Conservation (phyloP, 2,888 invertebrate species). For the Meta bourneti region DNA sequence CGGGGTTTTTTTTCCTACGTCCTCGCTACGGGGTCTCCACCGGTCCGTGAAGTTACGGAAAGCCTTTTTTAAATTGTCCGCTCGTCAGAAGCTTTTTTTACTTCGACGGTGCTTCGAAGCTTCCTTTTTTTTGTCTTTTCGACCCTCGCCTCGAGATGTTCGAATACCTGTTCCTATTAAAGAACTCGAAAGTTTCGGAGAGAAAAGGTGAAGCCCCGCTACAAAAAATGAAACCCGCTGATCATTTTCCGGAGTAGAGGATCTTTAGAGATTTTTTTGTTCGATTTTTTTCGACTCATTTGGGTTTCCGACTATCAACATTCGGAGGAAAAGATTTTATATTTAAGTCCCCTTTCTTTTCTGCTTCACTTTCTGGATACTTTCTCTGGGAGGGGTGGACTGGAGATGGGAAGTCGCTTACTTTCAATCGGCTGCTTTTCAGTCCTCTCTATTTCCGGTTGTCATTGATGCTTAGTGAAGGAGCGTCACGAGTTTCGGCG, state of each 20-base stretch:
- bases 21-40: slow-evolving; percentile 54
- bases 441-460: too few species aligned
- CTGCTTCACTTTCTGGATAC: neutral
- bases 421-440: too few species aligned
- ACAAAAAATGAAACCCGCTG: slow-evolving; percentile 56
- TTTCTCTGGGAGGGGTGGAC: too few species aligned
- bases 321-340: slow-evolving; percentile 44
- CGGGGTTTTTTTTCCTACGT: slow-evolving; percentile 18
- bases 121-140: slow-evolving; percentile 29
- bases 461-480: too few species aligned
- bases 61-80: slow-evolving; percentile 68
- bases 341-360: neutral
- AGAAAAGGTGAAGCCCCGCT: slow-evolving; percentile 38
- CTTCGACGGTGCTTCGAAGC: slow-evolving; percentile 23
- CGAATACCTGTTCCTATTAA: slow-evolving; percentile 75
- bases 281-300: slow-evolving; percentile 30
- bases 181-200: slow-evolving; percentile 48
- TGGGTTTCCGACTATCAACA: slow-evolving; percentile 61
- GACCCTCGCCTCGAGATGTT: slow-evolving; percentile 52
- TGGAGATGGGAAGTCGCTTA: too few species aligned
- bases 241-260: slow-evolving; percentile 70
- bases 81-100: slow-evolving; percentile 69
- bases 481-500: too few species aligned
- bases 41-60: slow-evolving; percentile 69
- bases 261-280: slow-evolving; percentile 10